Conservation (phyloP, 2,113 vertebrate genomes). For the Aspiorhynchus laticeps region DNA sequence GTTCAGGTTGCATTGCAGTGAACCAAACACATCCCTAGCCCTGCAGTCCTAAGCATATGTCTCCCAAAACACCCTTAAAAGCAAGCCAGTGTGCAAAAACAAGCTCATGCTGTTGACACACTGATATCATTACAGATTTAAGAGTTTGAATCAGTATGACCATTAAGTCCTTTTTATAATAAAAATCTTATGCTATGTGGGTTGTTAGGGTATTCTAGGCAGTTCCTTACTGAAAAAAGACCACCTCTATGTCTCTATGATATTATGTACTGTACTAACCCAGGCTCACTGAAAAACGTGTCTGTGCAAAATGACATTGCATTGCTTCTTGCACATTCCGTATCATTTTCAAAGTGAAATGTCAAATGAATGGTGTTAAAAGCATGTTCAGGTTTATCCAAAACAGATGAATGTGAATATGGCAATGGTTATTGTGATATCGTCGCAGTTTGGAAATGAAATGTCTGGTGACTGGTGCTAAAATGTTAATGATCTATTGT, state of each 20-base stretch:
- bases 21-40: constrained; percentile 11
- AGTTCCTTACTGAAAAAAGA: not conserved
- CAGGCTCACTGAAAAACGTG: not conserved
- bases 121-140: not conserved
- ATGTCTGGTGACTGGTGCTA: not conserved
- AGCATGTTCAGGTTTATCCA: not conserved
- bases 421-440: not conserved
- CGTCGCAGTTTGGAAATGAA: not conserved
- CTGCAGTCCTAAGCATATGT: constrained; percentile 25
- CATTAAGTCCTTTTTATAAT: not conserved
- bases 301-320: not conserved
- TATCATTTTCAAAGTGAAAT: not conserved
- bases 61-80: constrained; percentile 17
- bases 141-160: not conserved
- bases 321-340: not conserved
- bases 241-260: not conserved
- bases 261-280: not conserved
- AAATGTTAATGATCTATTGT: not conserved
- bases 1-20: constrained; percentile 10
- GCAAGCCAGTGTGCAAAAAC: not conserved
- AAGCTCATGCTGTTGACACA: not conserved
- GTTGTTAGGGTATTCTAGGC: not conserved
- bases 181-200: not conserved
- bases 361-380: not conserved
- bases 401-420: not conserved